phyloP scores from a whole-genome alignment of 2,888 invertebrate species.

The Plagodis dolabraria region DNA sequence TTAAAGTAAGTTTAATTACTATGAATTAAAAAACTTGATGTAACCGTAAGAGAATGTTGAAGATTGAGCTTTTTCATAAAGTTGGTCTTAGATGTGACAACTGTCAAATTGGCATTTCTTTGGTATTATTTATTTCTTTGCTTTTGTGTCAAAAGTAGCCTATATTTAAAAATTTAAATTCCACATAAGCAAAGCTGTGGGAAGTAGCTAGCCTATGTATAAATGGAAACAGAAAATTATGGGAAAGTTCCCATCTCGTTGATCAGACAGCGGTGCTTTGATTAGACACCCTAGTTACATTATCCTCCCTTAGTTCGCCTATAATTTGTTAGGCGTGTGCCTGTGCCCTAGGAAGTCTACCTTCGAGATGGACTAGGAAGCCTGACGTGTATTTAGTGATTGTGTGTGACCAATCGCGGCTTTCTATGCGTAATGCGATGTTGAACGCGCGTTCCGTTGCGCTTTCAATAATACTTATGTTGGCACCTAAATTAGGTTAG shows the following conservation, averaged over 20 bases:
- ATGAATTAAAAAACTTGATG: no score
- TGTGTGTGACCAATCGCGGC: slow-evolving; percentile 35
- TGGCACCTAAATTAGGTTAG: not conserved
- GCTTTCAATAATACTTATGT: slow-evolving; percentile 33
- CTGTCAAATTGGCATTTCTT: no score
- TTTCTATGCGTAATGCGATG: slow-evolving; percentile 31
- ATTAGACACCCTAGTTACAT: slow-evolving; percentile 17
- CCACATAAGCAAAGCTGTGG: no score
- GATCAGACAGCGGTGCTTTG: slow-evolving; percentile 8
- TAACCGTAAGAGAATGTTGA: no score
- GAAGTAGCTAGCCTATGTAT: no score
- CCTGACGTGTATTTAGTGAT: slow-evolving; percentile 30
- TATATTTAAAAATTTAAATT: no score
- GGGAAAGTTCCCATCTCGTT: not conserved
- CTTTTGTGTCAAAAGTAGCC: no score
- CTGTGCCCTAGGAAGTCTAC: slow-evolving; percentile 5
- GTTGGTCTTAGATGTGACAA: no score
- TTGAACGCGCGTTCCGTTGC: slow-evolving; percentile 28
- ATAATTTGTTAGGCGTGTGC: slow-evolving; percentile 16
- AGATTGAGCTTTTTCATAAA: no score
- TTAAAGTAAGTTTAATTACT: no score
- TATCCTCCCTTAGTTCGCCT: slow-evolving; percentile 9
- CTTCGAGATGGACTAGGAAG: slow-evolving; percentile 27
- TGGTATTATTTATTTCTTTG: no score
- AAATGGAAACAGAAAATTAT: no score